Base-by-base conservation (phyloP, 2,113 vertebrate species). In the Hippocampus barbouri region DNA sequence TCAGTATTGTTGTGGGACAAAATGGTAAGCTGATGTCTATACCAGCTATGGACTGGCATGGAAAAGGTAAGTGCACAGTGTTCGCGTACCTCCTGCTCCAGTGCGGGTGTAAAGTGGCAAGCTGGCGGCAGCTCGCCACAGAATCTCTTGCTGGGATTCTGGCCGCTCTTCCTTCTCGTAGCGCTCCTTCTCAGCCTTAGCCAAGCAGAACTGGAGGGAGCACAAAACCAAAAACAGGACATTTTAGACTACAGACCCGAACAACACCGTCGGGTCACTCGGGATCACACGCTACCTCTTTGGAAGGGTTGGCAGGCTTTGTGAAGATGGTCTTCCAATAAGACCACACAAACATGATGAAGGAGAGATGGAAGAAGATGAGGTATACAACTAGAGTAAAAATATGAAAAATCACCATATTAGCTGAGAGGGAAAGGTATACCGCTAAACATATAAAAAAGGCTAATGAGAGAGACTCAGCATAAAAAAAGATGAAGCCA, bases 251-350 rank as follows among this genome's bases (percentile, higher is more conserved):
- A 43, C 16, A n/a, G 47, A 53, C 20, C 11, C 8, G 11, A 69
- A 40, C 8, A 69, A 21, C 53, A 15, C 30, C 40, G 12, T 5
- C 4, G 23, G 23, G 43, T 41, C 25, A 16, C 15, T 47, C 40
- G 34, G 69, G 40, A 56, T 41, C 72, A 23, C 54, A 41, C 3
- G 51, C 40, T 95, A 98, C 97, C 96, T 98, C 96, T 91, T 94
- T 95, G 90, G 94, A 95, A 60, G 97, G 97, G 78, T 90, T 94
- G 86, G 93, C 91, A 69, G 96, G 95, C 85, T 87, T 86, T 80
- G 94, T 94, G 92, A 97, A 96, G 91, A 98, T 97, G 86, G 97
- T 97, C 92, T 95, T 97, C 95, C 95, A 96, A 90, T 98, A 98
- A 78, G 97, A 97, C 97, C 97, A 98, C 25, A 95, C 91, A 90